phyloP scores from a whole-genome alignment of 2,888 invertebrate genomes.

The Callosobruchus maculatus region DNA sequence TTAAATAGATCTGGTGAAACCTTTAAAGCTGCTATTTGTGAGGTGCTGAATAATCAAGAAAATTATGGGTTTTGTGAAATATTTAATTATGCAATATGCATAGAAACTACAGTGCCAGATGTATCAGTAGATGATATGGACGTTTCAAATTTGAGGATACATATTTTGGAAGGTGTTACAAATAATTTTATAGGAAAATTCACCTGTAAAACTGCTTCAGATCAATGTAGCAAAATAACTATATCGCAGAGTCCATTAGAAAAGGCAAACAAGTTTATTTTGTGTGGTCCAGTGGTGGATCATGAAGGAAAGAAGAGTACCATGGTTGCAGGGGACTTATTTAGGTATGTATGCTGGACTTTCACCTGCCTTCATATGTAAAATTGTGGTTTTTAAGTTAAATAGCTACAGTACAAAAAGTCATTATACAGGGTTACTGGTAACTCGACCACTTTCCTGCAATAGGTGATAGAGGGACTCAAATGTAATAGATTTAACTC shows the following conservation, averaged over 20 bases:
- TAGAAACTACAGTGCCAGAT: constrained; percentile 29
- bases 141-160: constrained; percentile 42
- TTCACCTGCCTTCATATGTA: not conserved
- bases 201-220: constrained; percentile 31
- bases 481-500: too few species aligned
- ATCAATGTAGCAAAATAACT: constrained; percentile 29
- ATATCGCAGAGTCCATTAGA: constrained; percentile 32
- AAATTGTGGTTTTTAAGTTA: too few species aligned
- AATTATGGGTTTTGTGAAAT: constrained; percentile 37
- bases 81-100: constrained; percentile 24
- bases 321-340: constrained; percentile 53
- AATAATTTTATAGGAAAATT: constrained; percentile 40
- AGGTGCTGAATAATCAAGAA: constrained; percentile 28
- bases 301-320: constrained; percentile 50
- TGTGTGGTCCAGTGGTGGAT: constrained; percentile 63
- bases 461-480: too few species aligned
- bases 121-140: constrained; percentile 36
- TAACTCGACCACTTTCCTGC: too few species aligned
- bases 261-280: constrained; percentile 30
- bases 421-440: too few species aligned
- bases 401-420: too few species aligned
- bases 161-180: constrained; percentile 42
- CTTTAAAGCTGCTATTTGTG: constrained; percentile 36
- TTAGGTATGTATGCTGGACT: constrained; percentile 49
- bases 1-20: constrained; percentile 47